Conservation (phyloP, 2,113 vertebrate genomes). For the Athene cunicularia region DNA sequence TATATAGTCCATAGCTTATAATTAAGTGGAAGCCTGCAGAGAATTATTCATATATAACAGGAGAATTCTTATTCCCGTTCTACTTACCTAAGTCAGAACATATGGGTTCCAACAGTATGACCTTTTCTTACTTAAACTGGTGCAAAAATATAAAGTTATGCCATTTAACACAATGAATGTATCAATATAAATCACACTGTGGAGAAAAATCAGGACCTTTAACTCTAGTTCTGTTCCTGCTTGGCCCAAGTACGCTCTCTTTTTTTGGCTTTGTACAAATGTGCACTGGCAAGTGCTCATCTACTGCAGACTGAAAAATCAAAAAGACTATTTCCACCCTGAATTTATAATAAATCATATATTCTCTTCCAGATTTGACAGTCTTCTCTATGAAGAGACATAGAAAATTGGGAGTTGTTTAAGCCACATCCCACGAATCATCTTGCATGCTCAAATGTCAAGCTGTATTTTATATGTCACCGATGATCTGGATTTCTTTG, state of each 20-base stretch:
- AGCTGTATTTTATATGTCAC: neutral
- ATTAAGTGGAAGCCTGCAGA: neutral
- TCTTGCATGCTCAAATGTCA: slow-evolving; percentile 15
- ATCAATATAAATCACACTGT: neutral
- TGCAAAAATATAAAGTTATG: neutral
- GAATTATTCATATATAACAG: neutral
- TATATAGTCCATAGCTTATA: neutral
- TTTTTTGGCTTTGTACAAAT: neutral
- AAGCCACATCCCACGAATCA: slow-evolving; percentile 4
- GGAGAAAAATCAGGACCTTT: neutral
- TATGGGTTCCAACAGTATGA: neutral
- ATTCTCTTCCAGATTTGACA: slow-evolving; percentile 15
- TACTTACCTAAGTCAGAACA: neutral
- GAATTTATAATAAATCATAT: slow-evolving; percentile 8
- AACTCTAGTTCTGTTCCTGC: neutral
- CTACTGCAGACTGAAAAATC: neutral
- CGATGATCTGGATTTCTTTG: neutral
- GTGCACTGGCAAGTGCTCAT: neutral
- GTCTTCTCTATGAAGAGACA: neutral
- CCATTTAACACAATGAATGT: neutral
- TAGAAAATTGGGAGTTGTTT: neutral
- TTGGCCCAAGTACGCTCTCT: neutral
- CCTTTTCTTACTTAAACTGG: neutral
- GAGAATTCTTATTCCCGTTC: neutral
- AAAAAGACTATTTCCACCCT: neutral